Evolutionary conservation across 2,797 vertebrate species (phyloP), one percentile per base, ranked within the genome.

Genomic region (Vireo griseus): DNA sequence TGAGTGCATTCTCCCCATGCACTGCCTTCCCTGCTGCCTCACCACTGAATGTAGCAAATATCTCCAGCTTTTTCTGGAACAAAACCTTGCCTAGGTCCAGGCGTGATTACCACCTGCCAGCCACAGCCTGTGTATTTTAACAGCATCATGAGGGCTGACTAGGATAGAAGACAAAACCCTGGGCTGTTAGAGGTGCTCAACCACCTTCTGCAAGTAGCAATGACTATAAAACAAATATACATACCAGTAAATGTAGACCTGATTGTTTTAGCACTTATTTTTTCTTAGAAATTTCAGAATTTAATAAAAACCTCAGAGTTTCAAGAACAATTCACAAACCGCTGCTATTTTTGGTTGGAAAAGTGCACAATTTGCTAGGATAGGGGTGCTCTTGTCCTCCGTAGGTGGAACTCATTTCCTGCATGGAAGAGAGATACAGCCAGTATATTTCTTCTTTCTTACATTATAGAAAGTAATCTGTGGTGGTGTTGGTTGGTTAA

Each of bases 11-110:
- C 4, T 40, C 58, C 67, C 24, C 4, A 0, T 28, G 63, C 48
- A 3, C 42, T 2, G 10, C 72, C 71, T 62, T 52, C 28, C 65
- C 40, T 1, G 1, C 66, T 45, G 63, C 71, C 18, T 67, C 66
- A 42, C 52, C 19, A 1, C 24, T 7, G 5, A 48, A n/a, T 0
- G 14, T 0, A 28, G 51, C 6, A 6, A 61, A 10, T 18, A 25
- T 28, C 66, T 48, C 47, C 66, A 76, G 51, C n/a, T 58, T 65
- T 45, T 67, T 16, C 62, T 51, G 55, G 35, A 20, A 11, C 62
- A 69, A 51, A 82, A 51, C 52, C 52, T 40, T 51, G 16, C 13
- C 19, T 44, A 28, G 39, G 54, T 65, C 35, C 0, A 0, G 52
- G 21, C 5, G 2, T 59, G 59, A 55, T 42, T 81, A 31, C 61